phyloP scores from a whole-genome alignment of 2,797 vertebrate genomes.

The Takifugu rubripes region DNA sequence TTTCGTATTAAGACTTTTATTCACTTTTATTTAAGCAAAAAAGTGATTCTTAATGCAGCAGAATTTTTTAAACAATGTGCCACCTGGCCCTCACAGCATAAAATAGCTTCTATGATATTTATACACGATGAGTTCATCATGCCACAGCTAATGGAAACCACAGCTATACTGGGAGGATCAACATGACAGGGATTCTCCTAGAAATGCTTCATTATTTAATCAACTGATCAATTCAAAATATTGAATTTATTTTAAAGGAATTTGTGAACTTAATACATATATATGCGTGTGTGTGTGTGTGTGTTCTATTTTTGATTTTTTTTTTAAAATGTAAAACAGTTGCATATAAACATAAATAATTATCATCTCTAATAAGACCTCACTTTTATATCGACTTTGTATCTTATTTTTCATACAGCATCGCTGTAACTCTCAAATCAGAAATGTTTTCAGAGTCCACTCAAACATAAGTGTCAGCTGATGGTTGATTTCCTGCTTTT shows the following conservation, averaged over 20 bases:
- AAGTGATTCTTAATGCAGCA: conserved; percentile 9
- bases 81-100: conserved; percentile 17
- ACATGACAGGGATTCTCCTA: too few species aligned
- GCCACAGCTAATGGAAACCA: background rate
- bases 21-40: background rate
- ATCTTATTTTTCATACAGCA: too few species aligned
- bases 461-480: background rate
- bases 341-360: too few species aligned
- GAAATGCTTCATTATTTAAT: too few species aligned
- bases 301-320: background rate
- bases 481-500: conserved; percentile 30
- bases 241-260: background rate
- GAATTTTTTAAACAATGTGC: conserved; percentile 7
- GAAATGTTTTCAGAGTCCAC: too few species aligned
- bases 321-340: background rate
- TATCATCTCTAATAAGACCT: too few species aligned
- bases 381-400: too few species aligned
- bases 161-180: background rate
- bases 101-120: conserved; percentile 38
- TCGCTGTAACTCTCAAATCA: too few species aligned
- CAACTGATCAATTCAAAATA: too few species aligned
- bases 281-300: background rate
- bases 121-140: conserved; percentile 44
- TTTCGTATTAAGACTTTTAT: too few species aligned
- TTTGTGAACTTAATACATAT: too few species aligned